phyloP scores from a whole-genome alignment of 2,888 invertebrate species.

The Cetonia aurata region DNA sequence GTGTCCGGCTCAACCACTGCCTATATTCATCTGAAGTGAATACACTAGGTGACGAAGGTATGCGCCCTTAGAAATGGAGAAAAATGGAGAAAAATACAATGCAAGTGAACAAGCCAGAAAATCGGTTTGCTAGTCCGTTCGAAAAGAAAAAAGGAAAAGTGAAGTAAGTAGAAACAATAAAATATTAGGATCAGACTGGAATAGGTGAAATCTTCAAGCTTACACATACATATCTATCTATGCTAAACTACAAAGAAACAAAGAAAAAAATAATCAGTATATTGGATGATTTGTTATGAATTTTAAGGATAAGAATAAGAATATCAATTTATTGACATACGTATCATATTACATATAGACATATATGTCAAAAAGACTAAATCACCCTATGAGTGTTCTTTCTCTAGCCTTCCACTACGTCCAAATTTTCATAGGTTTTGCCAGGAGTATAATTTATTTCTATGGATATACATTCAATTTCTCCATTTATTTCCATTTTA shows the following conservation, averaged over 20 bases:
- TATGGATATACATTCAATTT: too few relatives aligned
- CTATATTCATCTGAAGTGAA: conserved; percentile 94
- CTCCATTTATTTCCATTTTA: too few relatives aligned
- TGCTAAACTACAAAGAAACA: conserved; percentile 3
- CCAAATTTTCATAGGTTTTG: too few relatives aligned
- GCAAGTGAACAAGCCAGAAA: conserved; percentile 51
- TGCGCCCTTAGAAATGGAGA: conserved; percentile 57
- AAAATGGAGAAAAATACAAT: conserved; percentile 50
- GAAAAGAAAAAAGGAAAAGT: conserved; percentile 1
- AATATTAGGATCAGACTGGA: conserved; percentile 2
- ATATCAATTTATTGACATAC: too few relatives aligned
- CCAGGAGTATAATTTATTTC: too few relatives aligned
- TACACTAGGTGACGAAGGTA: conserved; percentile 68
- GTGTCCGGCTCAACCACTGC: conserved; percentile 91
- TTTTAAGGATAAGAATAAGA: too few relatives aligned
- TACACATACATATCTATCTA: not conserved
- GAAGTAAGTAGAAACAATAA: conserved; percentile 6
- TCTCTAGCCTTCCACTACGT: too few relatives aligned
- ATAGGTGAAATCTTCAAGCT: conserved; percentile 7
- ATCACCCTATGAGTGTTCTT: too few relatives aligned
- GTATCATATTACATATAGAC: too few relatives aligned
- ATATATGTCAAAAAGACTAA: too few relatives aligned
- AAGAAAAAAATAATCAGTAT: conserved; percentile 13
- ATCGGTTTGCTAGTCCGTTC: conserved; percentile 19
- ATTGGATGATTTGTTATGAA: conserved; percentile 11